These are phyloP conservation scores for Gila orcuttii DNA, from an alignment of 2,113 vertebrate species.

Conservation along the genomic window DNA sequence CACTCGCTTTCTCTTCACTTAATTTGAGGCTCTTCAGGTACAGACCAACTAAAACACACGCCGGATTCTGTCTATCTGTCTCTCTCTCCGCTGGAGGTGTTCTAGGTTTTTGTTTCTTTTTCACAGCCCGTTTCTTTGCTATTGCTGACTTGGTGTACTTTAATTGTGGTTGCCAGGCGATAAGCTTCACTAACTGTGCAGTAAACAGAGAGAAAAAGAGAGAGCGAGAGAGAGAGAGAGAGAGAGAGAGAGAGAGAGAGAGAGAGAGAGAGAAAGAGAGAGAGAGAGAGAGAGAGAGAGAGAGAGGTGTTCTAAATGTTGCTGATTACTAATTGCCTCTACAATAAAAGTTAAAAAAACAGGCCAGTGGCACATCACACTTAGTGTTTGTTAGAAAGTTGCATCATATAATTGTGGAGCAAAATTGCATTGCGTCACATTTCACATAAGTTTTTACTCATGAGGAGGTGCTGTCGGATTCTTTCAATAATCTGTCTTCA, in stretches of 20 bases:
- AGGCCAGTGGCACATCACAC: constrained; percentile 28
- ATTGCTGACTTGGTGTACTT: constrained; percentile 83
- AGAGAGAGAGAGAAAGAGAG: constrained; percentile 52
- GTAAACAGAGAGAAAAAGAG: constrained; percentile 62
- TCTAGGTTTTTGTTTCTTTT: background rate
- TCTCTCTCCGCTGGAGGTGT: constrained; percentile 42
- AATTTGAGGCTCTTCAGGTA: background rate
- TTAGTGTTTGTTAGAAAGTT: background rate
- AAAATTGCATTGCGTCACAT: background rate
- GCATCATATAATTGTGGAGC: background rate
- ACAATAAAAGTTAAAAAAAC: constrained; percentile 38
- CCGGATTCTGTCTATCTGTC: constrained; percentile 19
- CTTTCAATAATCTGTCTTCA: background rate
- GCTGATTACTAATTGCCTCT: constrained; percentile 52
- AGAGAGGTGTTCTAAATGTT: constrained; percentile 43
- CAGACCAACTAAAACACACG: background rate
- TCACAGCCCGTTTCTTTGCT: constrained; percentile 20
- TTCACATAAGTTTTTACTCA: background rate
- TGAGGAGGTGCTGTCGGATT: background rate
- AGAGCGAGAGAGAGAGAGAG: constrained; percentile 53
- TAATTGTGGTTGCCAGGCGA: constrained; percentile 87
- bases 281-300: constrained; percentile 55
- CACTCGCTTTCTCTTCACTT: constrained; percentile 13
- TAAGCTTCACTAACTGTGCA: constrained; percentile 75
- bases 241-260: constrained; percentile 51